Percentiles rank a stretch among this genome's conserved stretches.
Evolutionary conservation across 2,797 vertebrate genomes (phyloP).

Genomic region (Lates japonicus): DNA sequence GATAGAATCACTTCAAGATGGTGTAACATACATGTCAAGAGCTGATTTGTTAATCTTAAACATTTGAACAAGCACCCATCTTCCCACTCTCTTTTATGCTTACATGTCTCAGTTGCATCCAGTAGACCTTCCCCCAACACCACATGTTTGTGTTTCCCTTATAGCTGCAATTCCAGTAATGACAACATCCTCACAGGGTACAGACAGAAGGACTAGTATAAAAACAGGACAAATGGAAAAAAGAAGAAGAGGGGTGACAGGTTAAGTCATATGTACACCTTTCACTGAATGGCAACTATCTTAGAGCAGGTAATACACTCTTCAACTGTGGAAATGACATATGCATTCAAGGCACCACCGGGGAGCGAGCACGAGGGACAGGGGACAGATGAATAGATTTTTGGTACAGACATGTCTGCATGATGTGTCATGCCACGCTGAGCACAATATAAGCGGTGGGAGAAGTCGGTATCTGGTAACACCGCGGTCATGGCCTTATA

Average conservation of each 20-base stretch:
- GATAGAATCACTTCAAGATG: too few relatives aligned
- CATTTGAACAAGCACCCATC: too few relatives aligned
- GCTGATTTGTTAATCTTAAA: background rate
- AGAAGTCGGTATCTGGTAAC: too few relatives aligned
- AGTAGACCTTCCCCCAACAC: background rate
- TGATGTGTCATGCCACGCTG: too few relatives aligned
- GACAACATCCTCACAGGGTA: background rate
- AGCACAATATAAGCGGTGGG: too few relatives aligned
- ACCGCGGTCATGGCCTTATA: too few relatives aligned
- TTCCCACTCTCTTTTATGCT: too few relatives aligned
- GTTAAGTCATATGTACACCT: conserved; percentile 33
- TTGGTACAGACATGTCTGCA: too few relatives aligned
- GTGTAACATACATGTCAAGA: conserved; percentile 1
- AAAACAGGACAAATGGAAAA: conserved; percentile 34
- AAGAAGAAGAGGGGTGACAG: conserved; percentile 3
- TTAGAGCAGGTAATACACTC: conserved; percentile 66
- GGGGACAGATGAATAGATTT: conserved; percentile 56
- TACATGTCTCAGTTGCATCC: background rate
- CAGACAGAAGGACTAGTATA: conserved; percentile 28
- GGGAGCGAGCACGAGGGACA: conserved; percentile 41
- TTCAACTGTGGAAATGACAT: conserved; percentile 46
- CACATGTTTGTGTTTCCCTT: conserved; percentile 9
- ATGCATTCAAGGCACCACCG: conserved; percentile 59
- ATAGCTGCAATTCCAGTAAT: conserved; percentile 25
- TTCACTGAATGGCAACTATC: conserved; percentile 41